Base-by-base conservation (phyloP, 2,888 invertebrate genomes). In the Leptopterna dolabrata region DNA sequence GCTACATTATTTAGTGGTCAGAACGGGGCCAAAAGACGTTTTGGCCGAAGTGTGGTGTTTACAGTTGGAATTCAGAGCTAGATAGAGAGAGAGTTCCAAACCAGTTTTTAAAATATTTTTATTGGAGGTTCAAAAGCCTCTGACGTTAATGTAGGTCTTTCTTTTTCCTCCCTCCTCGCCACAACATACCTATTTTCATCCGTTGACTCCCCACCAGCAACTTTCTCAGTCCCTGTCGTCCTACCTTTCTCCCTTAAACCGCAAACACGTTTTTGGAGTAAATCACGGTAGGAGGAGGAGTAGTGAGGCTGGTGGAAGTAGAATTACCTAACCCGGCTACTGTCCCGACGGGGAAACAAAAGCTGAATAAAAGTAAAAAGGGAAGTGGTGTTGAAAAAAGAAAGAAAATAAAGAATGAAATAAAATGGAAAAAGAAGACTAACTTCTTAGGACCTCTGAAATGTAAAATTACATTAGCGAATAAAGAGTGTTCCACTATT, bases 221-320 rank as follows among this genome's bases (percentile, higher is more conserved):
- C 41, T 41, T 81, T 81, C 51, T 29, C 81, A 6, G n/a, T 81
- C 29, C 81, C 47, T 29, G 30, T 81, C 73, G 73, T 55, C 51
- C 36, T 81, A 45, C 45, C 45, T 81, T 51, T 51, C 47, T 81
- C 55, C 29, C 30, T 45, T 70, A 83, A 83, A 83, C 78, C 78
- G 55, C 82, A 85, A 76, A 85, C 85, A 86, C 86, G 86, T 86
- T 86, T 86, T 76, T 86, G 76, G 76, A 86, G 86, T 86, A 86
- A 86, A 86, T 86, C 86, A 86, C 55, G 55, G n/a, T 41, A 43
- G 45, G 45, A 78, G 78, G 14, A 78, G 45, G 27, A n/a, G 63
- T 1, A 19, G 73, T 2, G 29, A 73, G 73, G 73, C 27, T 24
- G 47, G 83, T 70, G 83, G 41, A 83, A 83, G 70, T 70, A 83